Base-by-base conservation (phyloP, 2,888 invertebrate species). In the Syritta pipiens region DNA sequence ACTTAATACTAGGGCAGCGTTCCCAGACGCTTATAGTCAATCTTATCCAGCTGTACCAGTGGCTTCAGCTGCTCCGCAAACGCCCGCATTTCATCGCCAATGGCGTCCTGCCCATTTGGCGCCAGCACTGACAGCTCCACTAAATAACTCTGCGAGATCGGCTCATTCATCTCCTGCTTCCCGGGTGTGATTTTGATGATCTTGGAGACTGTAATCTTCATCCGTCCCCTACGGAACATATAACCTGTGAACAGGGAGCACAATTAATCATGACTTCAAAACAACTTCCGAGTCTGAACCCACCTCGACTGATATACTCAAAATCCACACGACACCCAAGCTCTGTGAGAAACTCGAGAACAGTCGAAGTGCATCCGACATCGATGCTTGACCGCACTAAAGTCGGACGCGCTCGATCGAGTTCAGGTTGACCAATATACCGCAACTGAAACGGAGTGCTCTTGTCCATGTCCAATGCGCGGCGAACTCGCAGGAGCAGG, bases 151-250 rank as follows among this genome's bases (percentile, higher is more conserved):
- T 95, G 94, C 1, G 97, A 96, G 83, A 98, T 93, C 0, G 96
- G 93, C 86, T 98, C 97, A 59, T 86, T 86, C 82, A 94, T 94
- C 28, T 91, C 90, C 20, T 92, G 90, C 85, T 94, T 94, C 30
- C 93, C 93, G 60, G 94, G 93, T 37, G 91, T 92, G 88, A 95
- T 93, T 91, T 96, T 97, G 85, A 95, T 96, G 68, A 98, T 94
- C 89, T 98, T 98, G 0, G 97, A 96, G 0, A 98, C 97, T 0
- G 97, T 97, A 14, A 98, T 95, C 89, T 98, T 98, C 96, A 98
- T 97, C 72, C 97, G 91, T 0, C 98, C 98, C 89, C 98, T 98
- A 68, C 97, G 92, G 85, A 98, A 98, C 94, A 98, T 96, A 85
- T 95, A 97, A 3, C 88, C 88, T 87, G 37, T 1, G 19, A 10